These are phyloP conservation scores for Psettodes erumei DNA, from an alignment of 2,113 vertebrate species.

Conservation along the genomic window DNA sequence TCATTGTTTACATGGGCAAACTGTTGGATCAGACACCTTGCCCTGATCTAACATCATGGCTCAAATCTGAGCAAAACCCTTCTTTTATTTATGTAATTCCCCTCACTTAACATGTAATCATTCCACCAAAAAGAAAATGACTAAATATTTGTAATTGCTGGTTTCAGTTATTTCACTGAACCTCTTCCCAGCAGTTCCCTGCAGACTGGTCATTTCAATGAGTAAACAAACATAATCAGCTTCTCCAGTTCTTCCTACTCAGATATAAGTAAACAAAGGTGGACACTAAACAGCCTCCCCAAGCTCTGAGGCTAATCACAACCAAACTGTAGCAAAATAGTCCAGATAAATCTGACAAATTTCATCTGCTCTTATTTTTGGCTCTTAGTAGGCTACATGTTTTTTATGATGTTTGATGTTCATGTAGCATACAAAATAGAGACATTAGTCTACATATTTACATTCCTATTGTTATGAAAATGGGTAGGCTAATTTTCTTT, in stretches of 20 bases:
- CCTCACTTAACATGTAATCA: constrained; percentile 20
- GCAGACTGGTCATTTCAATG: constrained; percentile 21
- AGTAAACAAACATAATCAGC: constrained; percentile 59
- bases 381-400: no score
- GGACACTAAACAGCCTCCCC: constrained; percentile 32
- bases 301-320: constrained; percentile 26
- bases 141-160: constrained; percentile 40
- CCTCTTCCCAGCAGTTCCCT: constrained; percentile 32
- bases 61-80: constrained; percentile 29
- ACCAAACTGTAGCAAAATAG: background rate
- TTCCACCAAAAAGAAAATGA: background rate
- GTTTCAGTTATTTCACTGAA: constrained; percentile 17
- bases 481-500: background rate
- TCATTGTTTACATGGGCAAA: background rate
- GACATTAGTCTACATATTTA: background rate
- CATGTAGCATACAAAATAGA: background rate
- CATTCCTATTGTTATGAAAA: background rate
- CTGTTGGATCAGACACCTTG: background rate
- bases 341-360: background rate
- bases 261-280: constrained; percentile 30
- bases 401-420: background rate
- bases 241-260: constrained; percentile 41
- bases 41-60: constrained; percentile 2
- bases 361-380: background rate
- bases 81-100: constrained; percentile 12